Base-by-base conservation (phyloP, 2,888 invertebrate species). In the Incurvaria masculella region DNA sequence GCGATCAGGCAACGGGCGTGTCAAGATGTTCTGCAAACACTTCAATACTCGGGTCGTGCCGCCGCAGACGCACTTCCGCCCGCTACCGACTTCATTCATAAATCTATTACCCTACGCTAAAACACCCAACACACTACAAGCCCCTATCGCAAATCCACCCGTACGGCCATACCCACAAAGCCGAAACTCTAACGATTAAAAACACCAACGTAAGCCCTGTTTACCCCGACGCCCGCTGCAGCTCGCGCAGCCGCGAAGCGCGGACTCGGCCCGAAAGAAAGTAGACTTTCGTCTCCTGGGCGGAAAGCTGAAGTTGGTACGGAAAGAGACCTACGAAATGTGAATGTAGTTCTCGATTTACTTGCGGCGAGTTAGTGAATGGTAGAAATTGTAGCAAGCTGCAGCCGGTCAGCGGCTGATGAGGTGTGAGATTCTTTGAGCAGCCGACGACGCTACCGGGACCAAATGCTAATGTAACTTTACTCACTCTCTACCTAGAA, bases 81-180 rank as follows among this genome's bases (percentile, higher is more conserved):
- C 71, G 69, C 33, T 33, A 6, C 33, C 74, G 68, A 72, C 69
- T 78, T 75, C 78, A 78, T 78, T 78, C 78, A 78, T 78, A 78
- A 78, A 78, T 69, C 63, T 58, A 54, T 59, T 56, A 58, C 53
- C 55, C 46, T 52, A 45, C 49, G 51, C 48, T 47, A 55, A 61
- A 61, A 56, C 61, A 53, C 61, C 38, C 56, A 72, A 62, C 61
- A 59, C 53, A 33, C 52, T 47, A 44, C 44, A 10, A 23, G 23
- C 4, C n/a, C n/a, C n/a, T n/a, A n/a, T n/a, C n/a, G n/a, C 48
- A 38, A 41, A 43, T 47, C 26, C 59, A n/a, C 40, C 4, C n/a
- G 4, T 5, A 10, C 14, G 4, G 5, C 17, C 14, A 6, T 16
- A n/a, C 40, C n/a, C 17, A 39, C 6, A 39, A n/a, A 16, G 6